phyloP scores from a whole-genome alignment of 53 echinoderm and acorn worm genomes.

The Holothuria leucospilota region DNA sequence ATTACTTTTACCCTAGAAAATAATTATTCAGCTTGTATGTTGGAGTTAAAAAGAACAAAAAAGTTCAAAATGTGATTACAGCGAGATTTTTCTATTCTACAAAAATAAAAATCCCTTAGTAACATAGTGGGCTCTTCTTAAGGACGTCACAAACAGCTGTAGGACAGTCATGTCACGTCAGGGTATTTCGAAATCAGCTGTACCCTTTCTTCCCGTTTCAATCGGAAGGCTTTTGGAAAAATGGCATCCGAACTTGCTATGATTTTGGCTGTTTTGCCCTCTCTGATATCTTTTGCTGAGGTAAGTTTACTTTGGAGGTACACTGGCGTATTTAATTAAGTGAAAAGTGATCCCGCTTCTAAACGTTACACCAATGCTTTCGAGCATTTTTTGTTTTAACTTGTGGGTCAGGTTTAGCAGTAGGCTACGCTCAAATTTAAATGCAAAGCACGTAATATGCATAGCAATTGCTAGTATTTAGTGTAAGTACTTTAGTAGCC shows the following conservation, averaged over 20 bases:
- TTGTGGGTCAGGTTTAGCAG: background rate
- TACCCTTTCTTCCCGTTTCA: constrained; percentile 6
- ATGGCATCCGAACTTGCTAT: background rate
- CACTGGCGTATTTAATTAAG: too few relatives aligned
- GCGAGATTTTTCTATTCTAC: background rate
- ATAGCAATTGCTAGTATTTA: too few relatives aligned
- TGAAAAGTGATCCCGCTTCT: too few relatives aligned
- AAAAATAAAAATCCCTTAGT: constrained; percentile 11
- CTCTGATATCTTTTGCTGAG: background rate
- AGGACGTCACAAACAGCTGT: constrained; percentile 43
- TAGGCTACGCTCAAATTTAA: too few relatives aligned
- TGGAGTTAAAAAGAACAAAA: too few relatives aligned
- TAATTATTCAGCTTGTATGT: too few relatives aligned
- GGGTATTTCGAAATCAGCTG: constrained; percentile 56
- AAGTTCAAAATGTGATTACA: too few relatives aligned
- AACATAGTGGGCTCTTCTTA: constrained; percentile 23
- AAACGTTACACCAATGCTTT: too few relatives aligned
- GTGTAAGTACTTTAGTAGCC: too few relatives aligned
- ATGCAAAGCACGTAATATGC: too few relatives aligned
- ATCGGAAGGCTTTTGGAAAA: background rate
- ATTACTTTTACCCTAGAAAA: too few relatives aligned
- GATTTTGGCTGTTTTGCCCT: constrained; percentile 12
- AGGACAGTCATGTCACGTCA: constrained; percentile 23
- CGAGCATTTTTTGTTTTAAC: too few relatives aligned
- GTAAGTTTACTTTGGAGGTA: background rate